phyloP scores from a whole-genome alignment of 2,113 vertebrate species.

The Lepus europaeus region DNA sequence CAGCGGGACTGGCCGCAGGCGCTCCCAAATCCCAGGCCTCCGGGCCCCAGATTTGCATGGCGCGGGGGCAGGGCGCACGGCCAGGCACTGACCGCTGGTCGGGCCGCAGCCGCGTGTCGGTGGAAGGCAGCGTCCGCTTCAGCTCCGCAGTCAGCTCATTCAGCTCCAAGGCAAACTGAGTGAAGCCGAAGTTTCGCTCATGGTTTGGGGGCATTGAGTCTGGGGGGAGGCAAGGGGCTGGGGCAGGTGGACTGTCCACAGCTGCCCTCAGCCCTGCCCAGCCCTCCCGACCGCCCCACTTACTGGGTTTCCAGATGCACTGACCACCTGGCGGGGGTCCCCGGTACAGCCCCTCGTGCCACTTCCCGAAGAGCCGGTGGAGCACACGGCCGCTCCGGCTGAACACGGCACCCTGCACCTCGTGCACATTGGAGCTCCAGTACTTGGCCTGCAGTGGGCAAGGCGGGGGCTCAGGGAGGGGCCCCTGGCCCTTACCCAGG shows the following conservation, averaged over 20 bases:
- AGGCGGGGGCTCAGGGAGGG: neutral
- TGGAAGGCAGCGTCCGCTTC: conserved; percentile 89
- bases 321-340: conserved; percentile 89
- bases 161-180: conserved; percentile 93
- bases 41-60: fast-evolving
- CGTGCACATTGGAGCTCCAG: conserved; percentile 91
- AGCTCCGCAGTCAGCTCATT: conserved; percentile 93
- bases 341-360: conserved; percentile 95
- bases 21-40: neutral
- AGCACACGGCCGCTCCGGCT: conserved; percentile 91
- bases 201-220: conserved; percentile 93
- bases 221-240: conserved; percentile 75
- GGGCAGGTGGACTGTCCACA: neutral
- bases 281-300: conserved; percentile 64
- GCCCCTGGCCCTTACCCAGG: fast-evolving
- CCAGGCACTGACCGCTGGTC: conserved; percentile 92
- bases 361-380: conserved; percentile 94
- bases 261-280: neutral
- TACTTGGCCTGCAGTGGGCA: conserved; percentile 90
- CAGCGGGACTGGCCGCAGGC: fast-evolving
- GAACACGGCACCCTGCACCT: conserved; percentile 94
- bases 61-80: fast-evolving
- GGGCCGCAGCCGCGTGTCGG: conserved; percentile 93
- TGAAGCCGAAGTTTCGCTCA: conserved; percentile 93
- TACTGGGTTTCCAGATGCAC: conserved; percentile 96